Conservation (phyloP, 2,113 vertebrate genomes). For the Melanerpes formicivorus region DNA sequence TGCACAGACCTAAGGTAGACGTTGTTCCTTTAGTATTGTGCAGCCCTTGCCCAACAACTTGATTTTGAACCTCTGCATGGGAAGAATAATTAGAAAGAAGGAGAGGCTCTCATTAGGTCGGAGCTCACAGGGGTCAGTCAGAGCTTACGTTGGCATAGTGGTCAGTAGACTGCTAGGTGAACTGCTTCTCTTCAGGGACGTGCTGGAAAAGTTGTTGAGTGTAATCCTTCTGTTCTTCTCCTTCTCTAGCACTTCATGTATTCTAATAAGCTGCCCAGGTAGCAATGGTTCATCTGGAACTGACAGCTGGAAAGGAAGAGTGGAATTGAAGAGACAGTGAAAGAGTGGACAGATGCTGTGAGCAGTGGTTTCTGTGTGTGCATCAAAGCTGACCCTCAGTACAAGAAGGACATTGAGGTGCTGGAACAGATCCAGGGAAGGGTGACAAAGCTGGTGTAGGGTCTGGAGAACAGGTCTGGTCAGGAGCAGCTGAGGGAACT, state of each 20-base stretch:
- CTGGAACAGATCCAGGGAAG: too few species aligned
- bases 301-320: constrained; percentile 70
- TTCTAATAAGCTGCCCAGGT: constrained; percentile 79
- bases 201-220: not conserved
- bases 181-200: not conserved
- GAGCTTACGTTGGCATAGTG: constrained; percentile 71
- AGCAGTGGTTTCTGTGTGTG: not conserved
- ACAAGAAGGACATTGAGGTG: too few species aligned
- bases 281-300: constrained; percentile 79
- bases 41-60: not conserved
- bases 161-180: not conserved
- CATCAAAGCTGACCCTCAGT: not conserved
- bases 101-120: not conserved
- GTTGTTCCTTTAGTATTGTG: not conserved
- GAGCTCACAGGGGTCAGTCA: not conserved
- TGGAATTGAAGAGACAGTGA: not conserved
- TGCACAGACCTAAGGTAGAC: not conserved
- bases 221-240: constrained; percentile 73
- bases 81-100: not conserved
- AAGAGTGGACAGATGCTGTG: not conserved
- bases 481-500: too few species aligned
- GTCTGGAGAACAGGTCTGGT: too few species aligned
- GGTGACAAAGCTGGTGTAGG: too few species aligned
- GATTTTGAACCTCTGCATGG: not conserved
- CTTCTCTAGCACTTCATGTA: constrained; percentile 73